Conservation (phyloP, 2,888 invertebrate genomes). For the Amphipyra berbera region DNA sequence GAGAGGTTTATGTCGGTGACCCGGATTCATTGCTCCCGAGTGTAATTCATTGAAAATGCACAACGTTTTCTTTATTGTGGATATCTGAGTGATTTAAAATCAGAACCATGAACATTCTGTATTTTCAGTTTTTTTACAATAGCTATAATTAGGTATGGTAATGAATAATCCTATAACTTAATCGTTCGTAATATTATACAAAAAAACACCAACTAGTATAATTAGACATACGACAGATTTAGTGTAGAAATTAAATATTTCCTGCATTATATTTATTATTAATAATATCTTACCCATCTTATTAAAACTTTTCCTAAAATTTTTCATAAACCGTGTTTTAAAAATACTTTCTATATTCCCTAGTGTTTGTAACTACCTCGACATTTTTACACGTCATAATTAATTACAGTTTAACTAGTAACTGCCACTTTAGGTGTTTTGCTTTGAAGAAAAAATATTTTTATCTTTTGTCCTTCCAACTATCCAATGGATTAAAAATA, state of each 20-base stretch:
- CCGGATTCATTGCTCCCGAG: too few species aligned
- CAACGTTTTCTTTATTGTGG: not conserved
- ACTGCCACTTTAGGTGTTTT: constrained; percentile 57
- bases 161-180: constrained; percentile 69
- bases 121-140: constrained; percentile 41
- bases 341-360: constrained; percentile 65
- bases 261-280: constrained; percentile 67
- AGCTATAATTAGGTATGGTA: constrained; percentile 55
- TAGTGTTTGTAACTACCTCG: constrained; percentile 74
- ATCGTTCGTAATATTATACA: constrained; percentile 75
- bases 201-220: constrained; percentile 84
- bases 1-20: too few species aligned
- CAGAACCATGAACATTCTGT: not conserved
- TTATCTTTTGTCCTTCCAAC: not conserved
- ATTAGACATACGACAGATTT: constrained; percentile 67
- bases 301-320: constrained; percentile 65
- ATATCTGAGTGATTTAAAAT: not conserved
- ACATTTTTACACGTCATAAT: constrained; percentile 64
- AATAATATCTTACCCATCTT: constrained; percentile 66
- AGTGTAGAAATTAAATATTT: constrained; percentile 65
- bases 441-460: constrained; percentile 18
- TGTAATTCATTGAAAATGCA: too few species aligned
- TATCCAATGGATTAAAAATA: not conserved
- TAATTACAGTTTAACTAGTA: constrained; percentile 52
- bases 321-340: constrained; percentile 68